Percentiles rank a stretch among this genome's conserved stretches.
Evolutionary conservation across 1,140 invertebrate genomes (phyloP).

Genomic region (Brachionus koreanus): DNA sequence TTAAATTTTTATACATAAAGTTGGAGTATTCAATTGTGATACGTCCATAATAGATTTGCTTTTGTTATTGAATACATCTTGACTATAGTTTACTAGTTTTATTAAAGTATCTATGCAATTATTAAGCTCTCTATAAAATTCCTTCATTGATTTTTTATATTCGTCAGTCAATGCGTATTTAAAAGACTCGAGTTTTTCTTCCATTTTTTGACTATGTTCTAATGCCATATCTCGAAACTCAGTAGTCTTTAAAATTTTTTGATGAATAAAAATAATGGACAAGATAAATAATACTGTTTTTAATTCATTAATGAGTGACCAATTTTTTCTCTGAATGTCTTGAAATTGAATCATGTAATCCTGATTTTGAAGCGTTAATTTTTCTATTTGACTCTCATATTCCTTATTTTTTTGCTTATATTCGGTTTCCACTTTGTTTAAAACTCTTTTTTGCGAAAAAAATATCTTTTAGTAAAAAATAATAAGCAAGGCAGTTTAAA

Average conservation of each 20-base stretch:
- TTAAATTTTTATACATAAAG: not conserved
- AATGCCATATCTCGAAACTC: not conserved
- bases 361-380: not conserved
- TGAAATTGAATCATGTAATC: not conserved
- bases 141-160: not conserved
- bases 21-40: not conserved
- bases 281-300: not conserved
- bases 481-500: not conserved
- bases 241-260: not conserved
- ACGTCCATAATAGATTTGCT: not conserved
- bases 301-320: not conserved
- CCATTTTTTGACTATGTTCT: not conserved
- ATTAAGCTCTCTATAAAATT: constrained; percentile 2
- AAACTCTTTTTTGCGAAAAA: not conserved
- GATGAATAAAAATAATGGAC: not conserved
- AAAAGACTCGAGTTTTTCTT: not conserved
- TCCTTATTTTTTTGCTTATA: not conserved
- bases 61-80: constrained; percentile 13
- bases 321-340: not conserved
- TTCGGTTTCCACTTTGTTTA: not conserved
- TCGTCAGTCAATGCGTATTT: constrained; percentile 3
- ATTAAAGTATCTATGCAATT: not conserved
- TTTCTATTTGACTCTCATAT: not conserved
- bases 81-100: not conserved
- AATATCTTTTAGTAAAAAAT: not conserved